Conservation (phyloP, 2,113 vertebrate genomes). For the Heterotis niloticus region DNA sequence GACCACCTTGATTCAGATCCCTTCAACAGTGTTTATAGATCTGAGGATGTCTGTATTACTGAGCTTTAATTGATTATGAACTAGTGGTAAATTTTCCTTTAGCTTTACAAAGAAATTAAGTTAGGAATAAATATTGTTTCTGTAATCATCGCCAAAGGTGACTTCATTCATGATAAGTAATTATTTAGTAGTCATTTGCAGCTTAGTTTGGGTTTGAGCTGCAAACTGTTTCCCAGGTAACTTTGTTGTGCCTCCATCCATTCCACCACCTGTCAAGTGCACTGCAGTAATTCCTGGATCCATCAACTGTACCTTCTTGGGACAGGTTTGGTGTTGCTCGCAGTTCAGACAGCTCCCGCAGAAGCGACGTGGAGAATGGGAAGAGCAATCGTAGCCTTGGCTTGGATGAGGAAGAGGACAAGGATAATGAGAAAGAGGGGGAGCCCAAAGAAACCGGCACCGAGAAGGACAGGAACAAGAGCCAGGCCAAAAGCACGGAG, state of each 20-base stretch:
- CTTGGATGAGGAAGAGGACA: slow-evolving; percentile 45
- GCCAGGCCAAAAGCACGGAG: slow-evolving; percentile 14
- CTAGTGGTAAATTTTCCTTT: too few species aligned
- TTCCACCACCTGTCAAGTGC: neutral
- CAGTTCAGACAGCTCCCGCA: slow-evolving; percentile 67
- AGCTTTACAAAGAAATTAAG: too few species aligned
- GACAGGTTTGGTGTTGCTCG: slow-evolving; percentile 79
- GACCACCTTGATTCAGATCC: too few species aligned
- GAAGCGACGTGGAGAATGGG: slow-evolving; percentile 69
- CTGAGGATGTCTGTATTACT: too few species aligned
- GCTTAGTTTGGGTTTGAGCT: too few species aligned
- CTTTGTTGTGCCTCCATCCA: neutral
- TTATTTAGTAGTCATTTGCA: too few species aligned
- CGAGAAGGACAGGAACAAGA: slow-evolving; percentile 31
- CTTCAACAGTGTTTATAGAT: too few species aligned
- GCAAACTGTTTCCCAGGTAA: neutral
- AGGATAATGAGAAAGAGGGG: slow-evolving; percentile 21
- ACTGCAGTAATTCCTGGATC: neutral
- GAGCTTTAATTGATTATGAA: too few species aligned
- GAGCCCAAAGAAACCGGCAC: slow-evolving; percentile 42
- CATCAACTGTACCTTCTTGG: neutral
- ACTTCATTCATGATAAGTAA: too few species aligned
- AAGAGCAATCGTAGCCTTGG: slow-evolving; percentile 61
- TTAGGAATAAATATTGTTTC: too few species aligned
- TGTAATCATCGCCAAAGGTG: too few species aligned